phyloP scores from a whole-genome alignment of 2,888 invertebrate genomes.

The Monoplex corrugatus region DNA sequence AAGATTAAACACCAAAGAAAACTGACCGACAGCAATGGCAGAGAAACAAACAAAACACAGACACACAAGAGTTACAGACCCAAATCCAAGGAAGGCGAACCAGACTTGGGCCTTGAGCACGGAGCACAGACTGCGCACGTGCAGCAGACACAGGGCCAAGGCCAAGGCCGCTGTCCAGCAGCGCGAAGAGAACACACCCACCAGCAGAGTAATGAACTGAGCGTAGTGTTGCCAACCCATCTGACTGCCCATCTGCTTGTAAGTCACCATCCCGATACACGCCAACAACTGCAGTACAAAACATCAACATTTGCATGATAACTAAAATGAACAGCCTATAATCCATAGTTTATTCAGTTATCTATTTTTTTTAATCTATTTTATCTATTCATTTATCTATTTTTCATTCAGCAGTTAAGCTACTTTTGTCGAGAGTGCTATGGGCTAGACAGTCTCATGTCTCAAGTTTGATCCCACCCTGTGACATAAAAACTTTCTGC shows the following conservation, averaged over 20 bases:
- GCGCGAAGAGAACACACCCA: slow-evolving; percentile 89
- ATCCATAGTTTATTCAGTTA: no score
- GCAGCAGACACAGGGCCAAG: slow-evolving; percentile 89
- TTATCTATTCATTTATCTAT: no score
- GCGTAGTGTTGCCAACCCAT: slow-evolving; percentile 86
- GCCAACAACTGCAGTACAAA: slow-evolving; percentile 69
- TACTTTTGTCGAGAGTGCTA: no score
- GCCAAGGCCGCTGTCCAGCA: slow-evolving; percentile 93
- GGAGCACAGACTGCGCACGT: slow-evolving; percentile 92
- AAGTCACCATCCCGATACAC: slow-evolving; percentile 88
- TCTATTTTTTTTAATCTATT: no score
- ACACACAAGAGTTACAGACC: slow-evolving; percentile 77
- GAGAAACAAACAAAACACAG: no score
- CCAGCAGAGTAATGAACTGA: slow-evolving; percentile 89
- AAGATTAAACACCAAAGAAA: no score
- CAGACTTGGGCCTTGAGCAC: slow-evolving; percentile 87
- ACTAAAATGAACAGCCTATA: no score
- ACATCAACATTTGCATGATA: not conserved
- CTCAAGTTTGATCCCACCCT: no score
- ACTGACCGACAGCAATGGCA: not conserved
- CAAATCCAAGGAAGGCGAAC: slow-evolving; percentile 73
- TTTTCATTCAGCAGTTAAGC: no score
- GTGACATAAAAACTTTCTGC: no score
- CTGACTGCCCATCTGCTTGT: slow-evolving; percentile 82
- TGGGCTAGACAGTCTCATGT: no score